These are phyloP conservation scores for Pygoscelis antarcticus DNA, from an alignment of 2,113 vertebrate species.

Conservation along the genomic window DNA sequence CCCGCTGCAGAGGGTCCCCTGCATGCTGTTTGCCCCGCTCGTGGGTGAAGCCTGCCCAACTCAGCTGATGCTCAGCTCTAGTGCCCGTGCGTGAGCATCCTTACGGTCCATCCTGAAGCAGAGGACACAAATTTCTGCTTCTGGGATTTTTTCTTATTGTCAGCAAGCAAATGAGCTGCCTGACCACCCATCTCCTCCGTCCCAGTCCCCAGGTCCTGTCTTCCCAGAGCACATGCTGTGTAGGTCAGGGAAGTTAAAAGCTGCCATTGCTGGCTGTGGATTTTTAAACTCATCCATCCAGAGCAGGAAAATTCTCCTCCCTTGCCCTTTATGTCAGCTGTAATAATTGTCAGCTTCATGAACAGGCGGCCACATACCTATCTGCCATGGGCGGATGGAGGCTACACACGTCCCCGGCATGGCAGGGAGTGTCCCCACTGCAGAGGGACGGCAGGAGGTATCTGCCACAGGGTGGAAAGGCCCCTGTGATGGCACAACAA, in stretches of 20 bases:
- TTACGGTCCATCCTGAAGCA: not conserved
- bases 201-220: not conserved
- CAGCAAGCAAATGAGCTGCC: not conserved
- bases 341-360: not conserved
- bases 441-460: rapidly evolving
- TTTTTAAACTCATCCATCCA: slow-evolving; percentile 39
- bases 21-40: not conserved
- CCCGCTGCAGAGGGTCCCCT: not conserved
- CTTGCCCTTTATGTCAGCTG: slow-evolving; percentile 49
- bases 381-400: not conserved
- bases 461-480: rapidly evolving
- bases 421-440: not conserved
- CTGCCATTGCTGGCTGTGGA: slow-evolving; percentile 12
- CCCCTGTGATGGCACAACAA: rapidly evolving
- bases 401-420: rapidly evolving
- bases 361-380: not conserved
- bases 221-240: not conserved
- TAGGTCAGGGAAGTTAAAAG: slow-evolving; percentile 57
- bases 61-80: not conserved
- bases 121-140: not conserved
- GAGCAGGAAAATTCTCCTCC: slow-evolving; percentile 12
- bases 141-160: not conserved
- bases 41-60: rapidly evolving
- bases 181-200: not conserved
- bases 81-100: not conserved